Evolutionary conservation across 2,888 invertebrate species (phyloP).

Genomic region (Philhelius pedissequus): DNA sequence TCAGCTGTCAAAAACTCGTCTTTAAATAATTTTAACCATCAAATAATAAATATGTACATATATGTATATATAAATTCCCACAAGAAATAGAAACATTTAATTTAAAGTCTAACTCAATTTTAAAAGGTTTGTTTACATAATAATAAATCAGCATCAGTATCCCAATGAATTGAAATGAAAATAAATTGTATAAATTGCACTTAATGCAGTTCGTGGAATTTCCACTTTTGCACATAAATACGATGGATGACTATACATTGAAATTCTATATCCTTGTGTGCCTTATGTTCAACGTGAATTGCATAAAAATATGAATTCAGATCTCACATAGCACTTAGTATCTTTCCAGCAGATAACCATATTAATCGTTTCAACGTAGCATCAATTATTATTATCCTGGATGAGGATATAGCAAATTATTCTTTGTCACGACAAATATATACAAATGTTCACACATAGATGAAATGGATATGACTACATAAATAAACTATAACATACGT

Average conservation of each 20-base stretch:
- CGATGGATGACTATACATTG: neutral
- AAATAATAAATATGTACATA: too few relatives aligned
- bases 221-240: constrained; percentile 1
- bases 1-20: too few relatives aligned
- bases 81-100: too few relatives aligned
- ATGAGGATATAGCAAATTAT: constrained; percentile 25
- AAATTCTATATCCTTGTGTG: neutral
- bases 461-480: neutral
- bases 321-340: neutral
- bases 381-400: constrained; percentile 53
- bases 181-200: neutral
- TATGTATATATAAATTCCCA: too few relatives aligned
- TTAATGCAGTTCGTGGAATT: constrained; percentile 1
- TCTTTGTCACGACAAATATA: neutral
- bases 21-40: too few relatives aligned
- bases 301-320: constrained; percentile 16
- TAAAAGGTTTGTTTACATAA: neutral
- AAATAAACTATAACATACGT: neutral
- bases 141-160: neutral
- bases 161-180: neutral
- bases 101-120: too few relatives aligned
- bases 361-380: constrained; percentile 33
- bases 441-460: neutral
- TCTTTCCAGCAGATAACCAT: constrained; percentile 25
- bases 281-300: neutral